These are phyloP conservation scores for Anodontia alba DNA, from an alignment of 2,888 invertebrate genomes.

Conservation along the genomic window DNA sequence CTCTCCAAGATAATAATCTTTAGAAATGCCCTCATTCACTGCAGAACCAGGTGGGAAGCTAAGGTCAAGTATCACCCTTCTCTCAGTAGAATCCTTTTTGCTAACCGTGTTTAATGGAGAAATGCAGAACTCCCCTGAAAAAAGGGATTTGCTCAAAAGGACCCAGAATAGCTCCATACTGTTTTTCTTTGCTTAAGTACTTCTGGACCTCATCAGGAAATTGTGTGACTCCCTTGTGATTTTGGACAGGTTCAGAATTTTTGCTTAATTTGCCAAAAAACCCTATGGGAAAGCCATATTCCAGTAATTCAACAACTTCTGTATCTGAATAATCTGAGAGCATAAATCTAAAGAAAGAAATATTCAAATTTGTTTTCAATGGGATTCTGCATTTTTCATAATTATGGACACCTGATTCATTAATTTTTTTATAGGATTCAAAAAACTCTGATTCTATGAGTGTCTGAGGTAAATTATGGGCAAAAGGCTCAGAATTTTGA, in stretches of 20 bases:
- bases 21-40: neutral
- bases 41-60: neutral
- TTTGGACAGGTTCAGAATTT: neutral
- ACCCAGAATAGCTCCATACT: conserved; percentile 11
- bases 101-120: conserved; percentile 15
- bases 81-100: neutral
- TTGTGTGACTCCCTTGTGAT: conserved; percentile 6
- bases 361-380: neutral
- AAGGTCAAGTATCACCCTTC: conserved; percentile 26
- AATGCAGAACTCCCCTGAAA: neutral
- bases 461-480: too few relatives aligned
- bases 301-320: neutral
- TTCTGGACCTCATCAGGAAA: neutral
- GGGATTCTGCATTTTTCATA: neutral
- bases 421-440: neutral
- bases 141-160: conserved; percentile 10
- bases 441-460: neutral
- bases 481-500: too few relatives aligned
- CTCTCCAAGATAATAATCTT: neutral
- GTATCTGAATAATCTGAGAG: neutral
- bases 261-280: neutral
- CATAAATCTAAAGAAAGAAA: neutral
- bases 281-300: too few relatives aligned
- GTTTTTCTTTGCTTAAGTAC: conserved; percentile 12
- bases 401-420: neutral